These are phyloP conservation scores for Laupala kohalensis DNA, from an alignment of 1,140 invertebrate genomes.

Conservation along the genomic window DNA sequence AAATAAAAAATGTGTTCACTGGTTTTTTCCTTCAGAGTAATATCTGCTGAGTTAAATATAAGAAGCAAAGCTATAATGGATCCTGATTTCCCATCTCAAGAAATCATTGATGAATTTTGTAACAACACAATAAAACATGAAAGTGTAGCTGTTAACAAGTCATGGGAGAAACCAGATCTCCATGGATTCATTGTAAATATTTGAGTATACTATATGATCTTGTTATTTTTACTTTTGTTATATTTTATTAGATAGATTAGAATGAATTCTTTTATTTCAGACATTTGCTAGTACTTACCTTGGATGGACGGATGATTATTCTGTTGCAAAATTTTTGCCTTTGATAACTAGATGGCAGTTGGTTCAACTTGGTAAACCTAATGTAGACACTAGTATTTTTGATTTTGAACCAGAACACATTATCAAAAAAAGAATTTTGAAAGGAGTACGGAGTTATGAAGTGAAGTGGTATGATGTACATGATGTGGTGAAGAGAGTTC, in stretches of 20 bases:
- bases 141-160: too few species aligned
- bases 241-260: constrained; percentile 6
- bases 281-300: constrained; percentile 49
- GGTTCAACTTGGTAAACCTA: constrained; percentile 25
- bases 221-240: not conserved
- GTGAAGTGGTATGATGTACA: constrained; percentile 40
- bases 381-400: constrained; percentile 15
- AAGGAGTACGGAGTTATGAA: constrained; percentile 51
- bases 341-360: constrained; percentile 60
- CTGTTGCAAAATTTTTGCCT: constrained; percentile 63
- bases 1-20: not conserved
- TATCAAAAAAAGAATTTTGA: constrained; percentile 44
- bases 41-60: constrained; percentile 54
- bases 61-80: constrained; percentile 50
- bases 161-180: constrained; percentile 52
- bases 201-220: too few species aligned
- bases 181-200: constrained; percentile 50
- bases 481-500: constrained; percentile 37
- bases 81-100: constrained; percentile 52
- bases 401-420: constrained; percentile 35
- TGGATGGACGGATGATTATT: constrained; percentile 60
- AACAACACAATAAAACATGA: too few species aligned
- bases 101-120: constrained; percentile 63
- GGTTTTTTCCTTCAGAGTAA: constrained; percentile 18
- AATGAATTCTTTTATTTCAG: constrained; percentile 29